These are phyloP conservation scores for Drosophila trapezifrons DNA, from an alignment of 1,140 invertebrate genomes.

Conservation along the genomic window DNA sequence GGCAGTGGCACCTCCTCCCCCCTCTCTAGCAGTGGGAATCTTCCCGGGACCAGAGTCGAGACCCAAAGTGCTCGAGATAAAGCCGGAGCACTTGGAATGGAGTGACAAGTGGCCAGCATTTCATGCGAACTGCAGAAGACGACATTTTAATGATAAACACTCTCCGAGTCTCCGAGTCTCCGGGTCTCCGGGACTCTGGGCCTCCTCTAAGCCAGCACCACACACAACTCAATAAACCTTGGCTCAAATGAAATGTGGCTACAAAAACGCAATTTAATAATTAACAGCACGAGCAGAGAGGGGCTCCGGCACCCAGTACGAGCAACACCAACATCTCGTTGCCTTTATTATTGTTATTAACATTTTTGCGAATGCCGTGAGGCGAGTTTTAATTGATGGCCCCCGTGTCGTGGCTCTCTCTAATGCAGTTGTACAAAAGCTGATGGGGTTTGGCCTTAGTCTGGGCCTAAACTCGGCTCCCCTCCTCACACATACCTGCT, in stretches of 20 bases:
- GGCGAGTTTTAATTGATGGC: slow-evolving; percentile 76
- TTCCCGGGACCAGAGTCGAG: slow-evolving; percentile 10
- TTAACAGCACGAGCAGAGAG: slow-evolving; percentile 74
- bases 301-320: slow-evolving; percentile 19
- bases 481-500: slow-evolving; percentile 10
- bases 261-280: slow-evolving; percentile 82
- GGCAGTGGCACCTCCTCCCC: slow-evolving; percentile 60
- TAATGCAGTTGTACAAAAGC: slow-evolving; percentile 58
- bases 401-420: slow-evolving; percentile 43
- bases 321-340: slow-evolving; percentile 27
- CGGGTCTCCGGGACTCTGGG: background rate
- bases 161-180: slow-evolving; percentile 3
- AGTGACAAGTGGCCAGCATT: slow-evolving; percentile 80
- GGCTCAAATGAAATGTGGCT: slow-evolving; percentile 75
- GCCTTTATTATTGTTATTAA: slow-evolving; percentile 82
- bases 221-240: slow-evolving; percentile 80
- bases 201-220: slow-evolving; percentile 33
- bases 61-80: slow-evolving; percentile 75
- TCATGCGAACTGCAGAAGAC: slow-evolving; percentile 78
- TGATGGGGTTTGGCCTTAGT: slow-evolving; percentile 41
- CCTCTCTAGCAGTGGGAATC: background rate
- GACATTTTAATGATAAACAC: slow-evolving; percentile 80
- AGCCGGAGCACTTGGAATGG: slow-evolving; percentile 75
- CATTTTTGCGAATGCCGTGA: slow-evolving; percentile 77
- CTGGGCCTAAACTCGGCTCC: slow-evolving; percentile 13